phyloP scores from a whole-genome alignment of 2,113 vertebrate species.

The Ceyx melanurus region DNA sequence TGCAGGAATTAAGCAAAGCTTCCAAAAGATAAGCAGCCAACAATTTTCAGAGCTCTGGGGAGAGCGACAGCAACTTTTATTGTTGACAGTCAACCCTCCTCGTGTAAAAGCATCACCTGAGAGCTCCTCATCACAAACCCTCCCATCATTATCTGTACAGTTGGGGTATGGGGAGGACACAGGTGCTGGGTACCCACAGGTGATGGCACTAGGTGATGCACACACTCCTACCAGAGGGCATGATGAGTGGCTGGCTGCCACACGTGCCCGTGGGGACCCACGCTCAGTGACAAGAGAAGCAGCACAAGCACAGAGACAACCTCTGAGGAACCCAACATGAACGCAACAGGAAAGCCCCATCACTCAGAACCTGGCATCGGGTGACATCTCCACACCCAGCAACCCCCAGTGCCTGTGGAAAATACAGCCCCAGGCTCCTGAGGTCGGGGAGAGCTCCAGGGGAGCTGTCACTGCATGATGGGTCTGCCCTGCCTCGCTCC shows the following conservation, averaged over 20 bases:
- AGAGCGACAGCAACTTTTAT: neutral
- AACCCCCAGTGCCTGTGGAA: neutral
- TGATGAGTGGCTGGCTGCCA: neutral
- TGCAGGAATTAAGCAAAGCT: neutral
- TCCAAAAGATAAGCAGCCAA: neutral
- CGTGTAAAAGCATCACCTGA: too few species aligned
- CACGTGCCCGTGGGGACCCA: neutral
- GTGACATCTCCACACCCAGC: rapidly evolving
- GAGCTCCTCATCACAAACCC: neutral
- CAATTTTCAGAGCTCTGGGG: neutral
- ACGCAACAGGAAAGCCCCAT: neutral
- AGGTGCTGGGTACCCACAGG: neutral
- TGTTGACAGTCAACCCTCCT: neutral
- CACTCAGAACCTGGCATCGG: neutral
- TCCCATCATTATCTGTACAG: neutral
- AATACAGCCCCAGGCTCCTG: neutral
- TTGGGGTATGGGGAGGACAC: neutral
- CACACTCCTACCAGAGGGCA: neutral
- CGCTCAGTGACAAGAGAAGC: neutral
- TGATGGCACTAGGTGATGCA: neutral
- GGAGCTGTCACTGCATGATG: neutral
- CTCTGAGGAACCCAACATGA: neutral
- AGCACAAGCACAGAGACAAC: neutral
- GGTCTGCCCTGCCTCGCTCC: neutral
- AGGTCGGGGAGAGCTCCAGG: neutral